These are phyloP conservation scores for Linyphia triangularis DNA, from an alignment of 2,888 invertebrate genomes.

Conservation along the genomic window DNA sequence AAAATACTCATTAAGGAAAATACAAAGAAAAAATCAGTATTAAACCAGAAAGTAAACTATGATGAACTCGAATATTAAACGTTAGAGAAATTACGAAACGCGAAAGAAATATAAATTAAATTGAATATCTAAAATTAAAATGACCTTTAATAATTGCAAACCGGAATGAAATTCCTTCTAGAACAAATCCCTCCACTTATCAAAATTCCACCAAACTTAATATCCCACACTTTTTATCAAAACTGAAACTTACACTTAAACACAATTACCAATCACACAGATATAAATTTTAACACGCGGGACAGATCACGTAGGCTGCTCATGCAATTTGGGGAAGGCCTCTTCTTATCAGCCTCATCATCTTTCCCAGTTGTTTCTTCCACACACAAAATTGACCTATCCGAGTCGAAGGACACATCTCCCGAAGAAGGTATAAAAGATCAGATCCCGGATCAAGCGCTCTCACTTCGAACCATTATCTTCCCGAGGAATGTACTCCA, in stretches of 20 bases:
- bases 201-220: not conserved
- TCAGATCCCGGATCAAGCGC: not conserved
- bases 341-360: constrained; percentile 45
- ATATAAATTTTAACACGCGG: not conserved
- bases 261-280: not conserved
- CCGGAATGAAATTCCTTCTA: not conserved
- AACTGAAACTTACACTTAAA: not conserved
- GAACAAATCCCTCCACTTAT: not conserved
- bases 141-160: no score
- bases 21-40: no score
- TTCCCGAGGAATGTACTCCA: not conserved
- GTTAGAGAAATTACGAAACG: no score
- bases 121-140: no score
- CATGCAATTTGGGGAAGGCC: constrained; percentile 55
- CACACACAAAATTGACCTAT: constrained; percentile 25
- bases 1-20: not conserved
- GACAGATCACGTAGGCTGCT: not conserved
- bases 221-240: not conserved
- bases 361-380: not conserved
- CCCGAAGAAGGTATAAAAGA: constrained; percentile 24
- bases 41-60: no score
- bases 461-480: not conserved
- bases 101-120: no score
- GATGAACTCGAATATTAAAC: no score
- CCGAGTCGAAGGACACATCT: constrained; percentile 40